Conservation (phyloP, 2,888 invertebrate species). For the Lithophane ornitopus region DNA sequence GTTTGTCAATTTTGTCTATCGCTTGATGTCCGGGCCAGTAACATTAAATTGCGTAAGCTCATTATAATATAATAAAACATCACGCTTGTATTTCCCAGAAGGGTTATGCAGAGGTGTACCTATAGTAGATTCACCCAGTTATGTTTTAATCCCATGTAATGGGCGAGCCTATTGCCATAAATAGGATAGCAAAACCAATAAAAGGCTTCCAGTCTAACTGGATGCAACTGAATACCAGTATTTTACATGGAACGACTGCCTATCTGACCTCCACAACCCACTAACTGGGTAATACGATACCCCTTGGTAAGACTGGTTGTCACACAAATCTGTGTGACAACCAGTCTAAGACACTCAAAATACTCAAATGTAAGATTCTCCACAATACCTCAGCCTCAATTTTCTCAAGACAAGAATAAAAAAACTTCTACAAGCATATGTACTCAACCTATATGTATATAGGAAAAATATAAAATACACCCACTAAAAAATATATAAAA, state of each 20-base stretch:
- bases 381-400: slow-evolving; percentile 46
- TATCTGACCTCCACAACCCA: not conserved
- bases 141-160: too few species aligned
- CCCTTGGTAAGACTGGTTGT: not conserved
- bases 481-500: slow-evolving; percentile 88
- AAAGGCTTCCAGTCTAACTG: not conserved
- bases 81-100: too few species aligned
- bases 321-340: not conserved
- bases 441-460: slow-evolving; percentile 67
- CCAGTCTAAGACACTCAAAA: slow-evolving; percentile 12
- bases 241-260: not conserved
- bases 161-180: too few species aligned
- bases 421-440: slow-evolving; percentile 44
- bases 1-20: too few species aligned
- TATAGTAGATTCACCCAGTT: too few species aligned
- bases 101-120: too few species aligned
- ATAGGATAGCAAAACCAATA: too few species aligned
- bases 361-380: slow-evolving; percentile 1
- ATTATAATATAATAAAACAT: too few species aligned
- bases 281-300: not conserved
- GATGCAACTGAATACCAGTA: not conserved
- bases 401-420: slow-evolving; percentile 60
- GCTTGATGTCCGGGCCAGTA: too few species aligned
- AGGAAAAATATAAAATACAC: slow-evolving; percentile 89
- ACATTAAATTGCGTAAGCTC: too few species aligned